Percentiles rank a stretch among this genome's conserved stretches.
These are phyloP conservation scores for Diplodus puntazzo DNA, from an alignment of 2,797 vertebrate species.

Conservation along the genomic window DNA sequence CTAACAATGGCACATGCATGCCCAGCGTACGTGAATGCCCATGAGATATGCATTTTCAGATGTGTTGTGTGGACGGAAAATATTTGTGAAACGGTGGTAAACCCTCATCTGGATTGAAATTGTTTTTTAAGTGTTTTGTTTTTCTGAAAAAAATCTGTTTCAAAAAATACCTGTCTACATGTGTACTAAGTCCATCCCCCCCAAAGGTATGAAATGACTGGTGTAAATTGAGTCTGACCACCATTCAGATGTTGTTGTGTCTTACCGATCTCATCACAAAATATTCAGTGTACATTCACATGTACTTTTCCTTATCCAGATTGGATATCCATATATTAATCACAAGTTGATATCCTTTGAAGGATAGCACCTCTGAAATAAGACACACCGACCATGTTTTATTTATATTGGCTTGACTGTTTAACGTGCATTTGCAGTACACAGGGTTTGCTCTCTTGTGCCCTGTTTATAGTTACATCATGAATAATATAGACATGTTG, in stretches of 20 bases:
- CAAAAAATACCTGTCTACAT: too few relatives aligned
- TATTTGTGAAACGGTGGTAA: too few relatives aligned
- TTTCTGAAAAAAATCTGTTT: too few relatives aligned
- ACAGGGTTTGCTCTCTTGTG: neutral
- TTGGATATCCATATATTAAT: neutral
- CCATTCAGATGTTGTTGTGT: neutral
- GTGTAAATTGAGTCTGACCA: neutral
- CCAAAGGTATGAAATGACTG: neutral
- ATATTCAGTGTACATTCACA: neutral
- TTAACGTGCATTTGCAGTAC: conserved; percentile 3
- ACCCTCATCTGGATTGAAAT: too few relatives aligned
- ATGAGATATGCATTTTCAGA: too few relatives aligned
- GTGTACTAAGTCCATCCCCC: neutral
- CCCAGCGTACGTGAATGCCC: too few relatives aligned
- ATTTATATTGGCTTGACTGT: neutral
- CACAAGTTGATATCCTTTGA: neutral
- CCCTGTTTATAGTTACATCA: neutral
- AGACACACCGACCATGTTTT: conserved; percentile 1
- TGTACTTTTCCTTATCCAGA: neutral
- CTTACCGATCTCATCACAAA: neutral
- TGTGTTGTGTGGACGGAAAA: too few relatives aligned
- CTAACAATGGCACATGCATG: too few relatives aligned
- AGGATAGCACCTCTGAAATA: neutral
- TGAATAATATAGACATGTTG: neutral
- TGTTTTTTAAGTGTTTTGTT: too few relatives aligned